phyloP scores from a whole-genome alignment of 2,113 vertebrate species.

The Apteryx mantelli region DNA sequence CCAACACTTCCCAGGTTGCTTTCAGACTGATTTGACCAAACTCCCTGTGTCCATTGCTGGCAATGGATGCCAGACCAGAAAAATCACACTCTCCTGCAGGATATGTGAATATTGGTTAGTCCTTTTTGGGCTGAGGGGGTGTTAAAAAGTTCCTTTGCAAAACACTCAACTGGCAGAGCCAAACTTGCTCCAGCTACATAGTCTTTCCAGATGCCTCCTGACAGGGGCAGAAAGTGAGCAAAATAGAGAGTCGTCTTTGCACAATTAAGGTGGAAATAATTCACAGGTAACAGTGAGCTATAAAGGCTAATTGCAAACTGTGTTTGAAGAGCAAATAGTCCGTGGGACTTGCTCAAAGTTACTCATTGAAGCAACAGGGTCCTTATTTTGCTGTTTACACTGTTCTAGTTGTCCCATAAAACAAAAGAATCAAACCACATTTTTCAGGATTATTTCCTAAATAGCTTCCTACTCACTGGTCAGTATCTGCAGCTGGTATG shows the following conservation, averaged over 20 bases:
- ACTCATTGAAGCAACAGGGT: not conserved
- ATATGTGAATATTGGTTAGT: not conserved
- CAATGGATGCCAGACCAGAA: not conserved
- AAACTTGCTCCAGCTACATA: accelerated
- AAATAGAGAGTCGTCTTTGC: not conserved
- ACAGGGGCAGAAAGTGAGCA: not conserved
- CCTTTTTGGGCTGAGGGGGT: not conserved
- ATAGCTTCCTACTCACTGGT: not conserved
- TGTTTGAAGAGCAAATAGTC: not conserved
- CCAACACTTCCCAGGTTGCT: not conserved
- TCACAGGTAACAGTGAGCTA: not conserved
- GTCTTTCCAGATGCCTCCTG: not conserved
- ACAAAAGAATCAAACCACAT: not conserved
- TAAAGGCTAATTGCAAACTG: not conserved
- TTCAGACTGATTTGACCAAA: not conserved
- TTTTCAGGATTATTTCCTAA: not conserved
- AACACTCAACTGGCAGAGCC: not conserved
- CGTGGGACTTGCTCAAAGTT: not conserved
- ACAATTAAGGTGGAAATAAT: not conserved
- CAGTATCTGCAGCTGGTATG: not conserved
- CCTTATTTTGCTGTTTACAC: conserved; percentile 8
- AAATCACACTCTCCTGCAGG: not conserved
- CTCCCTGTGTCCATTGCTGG: not conserved
- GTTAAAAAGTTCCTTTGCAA: not conserved
- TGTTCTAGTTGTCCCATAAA: not conserved